These are phyloP conservation scores for Ostrea denselamellosa DNA, from an alignment of 1,140 invertebrate genomes.

Conservation along the genomic window DNA sequence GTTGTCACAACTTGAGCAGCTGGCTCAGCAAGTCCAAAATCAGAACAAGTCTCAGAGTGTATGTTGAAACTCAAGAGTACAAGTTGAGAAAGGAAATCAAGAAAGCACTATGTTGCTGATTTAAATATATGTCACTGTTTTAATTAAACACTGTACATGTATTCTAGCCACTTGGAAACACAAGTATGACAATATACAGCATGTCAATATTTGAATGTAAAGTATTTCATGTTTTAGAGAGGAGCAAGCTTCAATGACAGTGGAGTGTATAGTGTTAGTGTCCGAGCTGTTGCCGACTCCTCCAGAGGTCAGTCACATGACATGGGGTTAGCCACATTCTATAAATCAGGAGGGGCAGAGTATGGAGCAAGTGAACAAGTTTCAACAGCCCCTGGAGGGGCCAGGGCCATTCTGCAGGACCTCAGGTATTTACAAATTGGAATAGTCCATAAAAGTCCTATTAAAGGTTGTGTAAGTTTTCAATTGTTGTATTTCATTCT, in stretches of 20 bases:
- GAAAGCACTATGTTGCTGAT: not conserved
- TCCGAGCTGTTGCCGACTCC: conserved; percentile 41
- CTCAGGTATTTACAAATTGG: conserved; percentile 56
- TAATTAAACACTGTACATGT: not conserved
- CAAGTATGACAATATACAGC: not conserved
- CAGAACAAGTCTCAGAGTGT: conserved; percentile 55
- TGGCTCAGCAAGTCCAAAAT: conserved; percentile 66
- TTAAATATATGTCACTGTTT: not conserved
- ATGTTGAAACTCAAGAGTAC: conserved; percentile 54
- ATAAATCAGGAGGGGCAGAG: conserved; percentile 52
- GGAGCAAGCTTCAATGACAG: conserved; percentile 66
- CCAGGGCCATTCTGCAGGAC: conserved; percentile 61
- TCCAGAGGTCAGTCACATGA: conserved; percentile 42
- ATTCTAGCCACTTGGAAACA: not conserved
- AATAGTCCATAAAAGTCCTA: too few relatives aligned
- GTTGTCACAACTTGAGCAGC: conserved; percentile 68
- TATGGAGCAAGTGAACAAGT: not conserved
- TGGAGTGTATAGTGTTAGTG: conserved; percentile 65
- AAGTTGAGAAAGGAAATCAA: conserved; percentile 67
- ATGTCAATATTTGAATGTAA: not conserved
- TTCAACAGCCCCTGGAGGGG: conserved; percentile 43
- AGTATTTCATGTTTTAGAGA: conserved; percentile 32
- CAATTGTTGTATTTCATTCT: too few relatives aligned
- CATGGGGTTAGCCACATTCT: conserved; percentile 51
- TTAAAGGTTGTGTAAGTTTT: too few relatives aligned